Conservation (phyloP, 2,113 vertebrate genomes). For the Catharus minimus region DNA sequence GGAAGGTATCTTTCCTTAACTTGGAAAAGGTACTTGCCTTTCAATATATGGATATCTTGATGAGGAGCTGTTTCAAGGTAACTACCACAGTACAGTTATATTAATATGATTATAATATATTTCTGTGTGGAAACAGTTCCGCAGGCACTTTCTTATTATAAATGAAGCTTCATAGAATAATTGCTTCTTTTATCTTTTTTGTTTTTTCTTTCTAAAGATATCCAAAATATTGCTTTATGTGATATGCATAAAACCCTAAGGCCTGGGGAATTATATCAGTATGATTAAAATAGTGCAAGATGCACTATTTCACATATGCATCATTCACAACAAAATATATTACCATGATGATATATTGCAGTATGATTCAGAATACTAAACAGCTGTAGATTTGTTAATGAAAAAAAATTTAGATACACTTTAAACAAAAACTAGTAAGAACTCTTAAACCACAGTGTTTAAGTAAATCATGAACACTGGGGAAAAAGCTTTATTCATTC, state of each 20-base stretch:
- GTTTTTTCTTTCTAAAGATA: neutral
- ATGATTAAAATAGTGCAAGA: neutral
- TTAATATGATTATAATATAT: neutral
- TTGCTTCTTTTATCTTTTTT: rapidly evolving
- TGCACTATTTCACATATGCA: neutral
- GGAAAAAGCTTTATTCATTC: neutral
- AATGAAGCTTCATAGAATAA: neutral
- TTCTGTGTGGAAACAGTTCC: neutral
- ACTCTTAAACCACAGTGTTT: neutral
- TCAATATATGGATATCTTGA: neutral
- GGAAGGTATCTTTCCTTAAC: neutral
- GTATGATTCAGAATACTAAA: neutral
- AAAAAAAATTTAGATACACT: neutral
- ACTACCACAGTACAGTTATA: neutral
- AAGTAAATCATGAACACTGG: neutral
- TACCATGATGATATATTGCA: neutral
- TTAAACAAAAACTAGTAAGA: rapidly evolving
- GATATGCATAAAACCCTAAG: neutral
- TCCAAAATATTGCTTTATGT: neutral
- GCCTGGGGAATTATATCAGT: neutral
- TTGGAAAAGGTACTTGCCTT: neutral
- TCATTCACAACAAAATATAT: neutral
- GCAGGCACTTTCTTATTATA: neutral
- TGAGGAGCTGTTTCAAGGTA: neutral
- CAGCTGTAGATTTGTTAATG: neutral